Base-by-base conservation (phyloP, 2,888 invertebrate species). In the Sisyra terminalis region DNA sequence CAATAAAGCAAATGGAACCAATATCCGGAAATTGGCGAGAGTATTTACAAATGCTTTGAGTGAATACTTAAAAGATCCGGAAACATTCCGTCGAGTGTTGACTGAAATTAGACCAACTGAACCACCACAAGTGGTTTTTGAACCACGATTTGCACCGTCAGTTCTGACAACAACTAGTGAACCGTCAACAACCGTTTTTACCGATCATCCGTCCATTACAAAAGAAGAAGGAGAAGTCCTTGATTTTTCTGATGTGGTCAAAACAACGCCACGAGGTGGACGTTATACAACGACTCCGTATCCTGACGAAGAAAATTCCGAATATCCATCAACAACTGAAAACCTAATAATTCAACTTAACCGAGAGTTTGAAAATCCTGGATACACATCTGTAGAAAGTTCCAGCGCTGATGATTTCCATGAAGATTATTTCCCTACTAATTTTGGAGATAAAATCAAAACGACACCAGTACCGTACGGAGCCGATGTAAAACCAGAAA, bases 31-130 rank as follows among this genome's bases (percentile, higher is more conserved):
- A 58, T 59, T 87, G 3, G 87, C 87, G 1, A 80, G 83, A 60
- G 82, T 87, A 3, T 88, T 88, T 52, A 86, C 86, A 1, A 77
- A 84, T 53, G 87, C 86, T 0, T 60, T 88, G 11, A 80, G 83
- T 1, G 83, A 82, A 1, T 88, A 87, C 50, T 64, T 88, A 3
- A 79, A 86, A 58, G 80, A 87, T 58, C 87, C 87, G 1, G 76
- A 78, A n/a, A 76, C 76, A 42, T 87, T 87, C 52, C 75, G 80
- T 49, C 78, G 76, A 53, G 78, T 78, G 14, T 58, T 88, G 14
- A 77, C 80, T 6, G 78, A 82, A 49, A 78, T 83, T 2, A 67
- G 86, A 53, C 87, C 87, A 0, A 86, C 84, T 0, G 83, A 82
- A 51, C 84, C 83, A 1, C 69, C 79, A 13, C 48, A 54, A 2